phyloP scores from a whole-genome alignment of 1,140 invertebrate genomes.

The Pachyrhynchus sulphureomaculatus region DNA sequence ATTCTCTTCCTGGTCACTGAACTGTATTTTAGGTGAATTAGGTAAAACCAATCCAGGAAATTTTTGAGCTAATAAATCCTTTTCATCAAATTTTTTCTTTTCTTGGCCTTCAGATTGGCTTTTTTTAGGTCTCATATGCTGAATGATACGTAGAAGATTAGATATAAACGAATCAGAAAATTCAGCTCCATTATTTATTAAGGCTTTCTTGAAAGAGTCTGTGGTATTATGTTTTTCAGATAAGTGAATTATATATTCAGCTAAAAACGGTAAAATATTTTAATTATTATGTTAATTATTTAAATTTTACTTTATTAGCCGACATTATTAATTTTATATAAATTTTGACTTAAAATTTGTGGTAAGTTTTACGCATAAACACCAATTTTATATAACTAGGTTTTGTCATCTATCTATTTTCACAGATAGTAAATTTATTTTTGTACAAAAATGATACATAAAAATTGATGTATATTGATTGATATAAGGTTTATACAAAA shows the following conservation, averaged over 20 bases:
- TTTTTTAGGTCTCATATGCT: slow-evolving; percentile 83
- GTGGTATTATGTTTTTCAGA: slow-evolving; percentile 86
- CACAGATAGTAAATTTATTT: no score
- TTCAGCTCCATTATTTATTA: slow-evolving; percentile 91
- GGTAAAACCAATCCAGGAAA: slow-evolving; percentile 91
- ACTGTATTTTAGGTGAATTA: slow-evolving; percentile 68
- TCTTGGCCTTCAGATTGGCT: slow-evolving; percentile 14
- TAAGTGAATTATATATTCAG: slow-evolving; percentile 94
- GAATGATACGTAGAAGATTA: slow-evolving; percentile 89
- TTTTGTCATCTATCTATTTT: no score
- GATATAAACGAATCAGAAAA: slow-evolving; percentile 92
- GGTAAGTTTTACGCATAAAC: no score
- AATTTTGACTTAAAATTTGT: no score
- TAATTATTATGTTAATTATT: slow-evolving; percentile 19
- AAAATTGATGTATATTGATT: no score
- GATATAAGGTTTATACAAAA: no score
- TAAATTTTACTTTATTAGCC: no score
- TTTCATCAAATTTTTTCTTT: slow-evolving; percentile 45
- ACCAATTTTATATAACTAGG: no score
- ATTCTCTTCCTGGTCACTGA: slow-evolving; percentile 51
- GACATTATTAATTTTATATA: no score
- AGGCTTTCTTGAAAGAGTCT: slow-evolving; percentile 82
- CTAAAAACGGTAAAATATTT: slow-evolving; percentile 60
- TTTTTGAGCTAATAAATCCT: slow-evolving; percentile 68
- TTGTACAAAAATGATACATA: no score